Percentiles rank a stretch among this genome's conserved stretches.
These are phyloP conservation scores for Gobio gobio DNA, from an alignment of 2,113 vertebrate species.

Conservation along the genomic window DNA sequence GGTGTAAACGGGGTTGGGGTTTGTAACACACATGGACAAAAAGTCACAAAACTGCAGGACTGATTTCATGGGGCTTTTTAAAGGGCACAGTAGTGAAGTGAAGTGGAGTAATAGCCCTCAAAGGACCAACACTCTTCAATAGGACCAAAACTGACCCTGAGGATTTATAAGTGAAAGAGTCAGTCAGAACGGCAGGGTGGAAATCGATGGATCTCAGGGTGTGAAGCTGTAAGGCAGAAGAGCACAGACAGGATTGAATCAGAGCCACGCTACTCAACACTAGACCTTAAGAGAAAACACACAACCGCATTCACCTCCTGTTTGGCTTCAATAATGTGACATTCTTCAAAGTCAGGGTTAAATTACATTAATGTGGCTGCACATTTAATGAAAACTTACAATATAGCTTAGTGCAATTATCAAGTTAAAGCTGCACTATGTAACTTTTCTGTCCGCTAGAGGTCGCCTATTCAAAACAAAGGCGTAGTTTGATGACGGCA, in stretches of 20 bases:
- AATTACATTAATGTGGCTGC: too few species aligned
- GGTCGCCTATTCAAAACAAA: too few species aligned
- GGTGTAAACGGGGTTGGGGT: too few species aligned
- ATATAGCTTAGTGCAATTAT: too few species aligned
- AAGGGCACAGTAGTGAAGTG: not conserved
- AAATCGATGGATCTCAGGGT: constrained; percentile 3
- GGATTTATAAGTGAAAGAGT: constrained; percentile 50
- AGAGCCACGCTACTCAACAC: not conserved
- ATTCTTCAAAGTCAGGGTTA: too few species aligned
- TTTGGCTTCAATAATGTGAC: too few species aligned
- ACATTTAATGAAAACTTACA: too few species aligned
- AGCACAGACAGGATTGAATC: not conserved
- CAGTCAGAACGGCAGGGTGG: not conserved
- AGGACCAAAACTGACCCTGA: constrained; percentile 49
- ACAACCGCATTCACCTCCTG: too few species aligned
- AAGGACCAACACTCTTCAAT: not conserved
- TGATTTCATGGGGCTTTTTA: not conserved
- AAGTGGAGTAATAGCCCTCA: not conserved
- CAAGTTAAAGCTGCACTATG: too few species aligned
- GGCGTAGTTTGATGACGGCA: too few species aligned
- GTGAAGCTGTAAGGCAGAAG: constrained; percentile 13
- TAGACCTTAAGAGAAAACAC: not conserved
- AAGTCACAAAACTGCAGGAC: not conserved
- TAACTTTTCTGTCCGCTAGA: too few species aligned
- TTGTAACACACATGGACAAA: not conserved